Evolutionary conservation across 2,797 vertebrate species (phyloP).

Genomic region (Moxostoma hubbsi): DNA sequence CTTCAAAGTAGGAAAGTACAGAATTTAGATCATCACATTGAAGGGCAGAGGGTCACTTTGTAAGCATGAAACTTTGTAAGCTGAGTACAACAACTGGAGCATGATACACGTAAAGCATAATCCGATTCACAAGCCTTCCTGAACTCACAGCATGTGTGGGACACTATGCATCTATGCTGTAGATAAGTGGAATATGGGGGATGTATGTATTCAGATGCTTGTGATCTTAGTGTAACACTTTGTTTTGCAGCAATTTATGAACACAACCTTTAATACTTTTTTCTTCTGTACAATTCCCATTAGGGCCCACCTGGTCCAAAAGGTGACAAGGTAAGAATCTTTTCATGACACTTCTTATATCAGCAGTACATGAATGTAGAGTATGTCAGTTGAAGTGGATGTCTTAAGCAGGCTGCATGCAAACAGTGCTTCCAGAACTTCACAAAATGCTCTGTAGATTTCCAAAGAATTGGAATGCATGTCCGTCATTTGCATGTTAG

Average conservation of each 20-base stretch:
- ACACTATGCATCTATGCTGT: too few species aligned
- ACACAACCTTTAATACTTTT: background rate
- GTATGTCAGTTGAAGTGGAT: background rate
- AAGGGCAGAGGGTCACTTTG: background rate
- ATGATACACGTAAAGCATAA: too few species aligned
- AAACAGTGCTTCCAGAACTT: too few species aligned
- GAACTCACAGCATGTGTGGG: too few species aligned
- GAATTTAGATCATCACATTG: background rate
- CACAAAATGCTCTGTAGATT: too few species aligned
- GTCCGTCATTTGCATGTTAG: too few species aligned
- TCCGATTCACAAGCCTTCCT: too few species aligned
- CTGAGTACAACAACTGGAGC: too few species aligned
- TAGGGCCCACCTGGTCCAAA: conserved; percentile 92
- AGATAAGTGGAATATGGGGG: too few species aligned
- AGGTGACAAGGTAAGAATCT: conserved; percentile 93
- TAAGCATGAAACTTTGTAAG: too few species aligned
- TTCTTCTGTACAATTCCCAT: conserved; percentile 57
- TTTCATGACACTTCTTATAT: conserved; percentile 1
- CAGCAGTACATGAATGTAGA: background rate
- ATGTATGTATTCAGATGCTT: background rate
- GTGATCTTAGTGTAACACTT: background rate
- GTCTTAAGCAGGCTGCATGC: too few species aligned
- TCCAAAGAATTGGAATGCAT: too few species aligned
- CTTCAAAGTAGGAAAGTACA: background rate
- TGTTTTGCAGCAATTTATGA: background rate